Evolutionary conservation across 2,113 vertebrate species (phyloP).

Genomic region (Corapipo altera): DNA sequence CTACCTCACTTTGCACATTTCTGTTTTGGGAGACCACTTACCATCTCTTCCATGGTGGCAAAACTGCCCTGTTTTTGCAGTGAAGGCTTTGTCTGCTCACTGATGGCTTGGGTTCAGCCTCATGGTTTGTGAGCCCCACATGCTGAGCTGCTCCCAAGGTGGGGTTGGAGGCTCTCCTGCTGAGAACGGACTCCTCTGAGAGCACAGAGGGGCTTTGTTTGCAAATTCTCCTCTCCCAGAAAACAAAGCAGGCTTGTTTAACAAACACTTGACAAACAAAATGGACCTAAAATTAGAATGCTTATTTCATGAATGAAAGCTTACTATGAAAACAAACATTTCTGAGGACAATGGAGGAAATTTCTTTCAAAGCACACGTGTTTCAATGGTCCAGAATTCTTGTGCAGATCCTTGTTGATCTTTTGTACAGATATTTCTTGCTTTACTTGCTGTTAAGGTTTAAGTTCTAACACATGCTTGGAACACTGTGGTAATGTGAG

Average conservation of each 20-base stretch:
- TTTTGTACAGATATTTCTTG: not conserved
- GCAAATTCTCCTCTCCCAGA: not conserved
- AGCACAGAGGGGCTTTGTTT: not conserved
- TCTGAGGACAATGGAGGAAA: not conserved
- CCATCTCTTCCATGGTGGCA: not conserved
- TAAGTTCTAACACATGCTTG: conserved; percentile 12
- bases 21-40: not conserved
- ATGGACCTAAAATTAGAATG: not conserved
- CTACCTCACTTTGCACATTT: not conserved
- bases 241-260: conserved; percentile 20
- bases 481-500: not conserved
- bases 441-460: not conserved
- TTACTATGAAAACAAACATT: conserved; percentile 16
- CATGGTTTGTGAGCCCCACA: not conserved
- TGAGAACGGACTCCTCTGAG: not conserved
- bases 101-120: accelerated
- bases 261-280: not conserved
- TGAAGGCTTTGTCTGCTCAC: not conserved
- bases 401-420: not conserved
- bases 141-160: not conserved
- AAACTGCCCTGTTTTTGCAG: accelerated
- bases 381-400: not conserved
- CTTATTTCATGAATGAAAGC: not conserved
- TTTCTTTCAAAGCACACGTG: not conserved
- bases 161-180: not conserved